Evolutionary conservation across 2,888 invertebrate species (phyloP).

Genomic region (Protodeltote pygarga): DNA sequence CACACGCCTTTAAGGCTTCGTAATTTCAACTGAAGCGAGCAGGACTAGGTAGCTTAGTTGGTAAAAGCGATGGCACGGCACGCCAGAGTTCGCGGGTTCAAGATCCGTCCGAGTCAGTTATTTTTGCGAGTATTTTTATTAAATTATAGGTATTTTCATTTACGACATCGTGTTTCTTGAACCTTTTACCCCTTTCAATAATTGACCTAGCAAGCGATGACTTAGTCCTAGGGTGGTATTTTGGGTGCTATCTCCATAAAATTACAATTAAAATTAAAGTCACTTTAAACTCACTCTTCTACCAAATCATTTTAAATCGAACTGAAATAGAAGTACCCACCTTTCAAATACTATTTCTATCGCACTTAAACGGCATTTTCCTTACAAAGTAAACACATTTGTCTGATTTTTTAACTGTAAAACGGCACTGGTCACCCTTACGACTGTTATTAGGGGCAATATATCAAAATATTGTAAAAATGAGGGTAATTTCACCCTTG

Average conservation of each 20-base stretch:
- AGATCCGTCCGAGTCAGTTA: too few relatives aligned
- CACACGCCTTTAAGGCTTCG: too few relatives aligned
- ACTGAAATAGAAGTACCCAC: slow-evolving; percentile 45
- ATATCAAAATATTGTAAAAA: slow-evolving; percentile 83
- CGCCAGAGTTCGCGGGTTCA: too few relatives aligned
- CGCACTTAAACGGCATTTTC: slow-evolving; percentile 67
- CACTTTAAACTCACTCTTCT: not conserved
- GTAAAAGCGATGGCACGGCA: too few relatives aligned
- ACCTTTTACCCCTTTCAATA: too few relatives aligned
- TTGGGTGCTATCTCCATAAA: not conserved
- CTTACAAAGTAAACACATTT: slow-evolving; percentile 70
- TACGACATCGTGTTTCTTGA: too few relatives aligned
- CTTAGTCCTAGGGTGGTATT: too few relatives aligned
- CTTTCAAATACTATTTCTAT: slow-evolving; percentile 41
- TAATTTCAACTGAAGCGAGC: too few relatives aligned
- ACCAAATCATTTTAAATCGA: slow-evolving; percentile 1
- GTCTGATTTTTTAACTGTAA: slow-evolving; percentile 79
- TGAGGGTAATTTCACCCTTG: slow-evolving; percentile 73
- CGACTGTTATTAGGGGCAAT: slow-evolving; percentile 81
- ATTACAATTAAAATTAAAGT: not conserved
- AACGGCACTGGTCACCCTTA: slow-evolving; percentile 60
- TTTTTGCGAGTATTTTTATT: too few relatives aligned
- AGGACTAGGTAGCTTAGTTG: too few relatives aligned
- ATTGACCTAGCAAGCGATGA: too few relatives aligned
- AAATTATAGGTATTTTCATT: too few relatives aligned